These are phyloP conservation scores for Podarcis raffonei DNA, from an alignment of 2,113 vertebrate genomes.

Conservation along the genomic window DNA sequence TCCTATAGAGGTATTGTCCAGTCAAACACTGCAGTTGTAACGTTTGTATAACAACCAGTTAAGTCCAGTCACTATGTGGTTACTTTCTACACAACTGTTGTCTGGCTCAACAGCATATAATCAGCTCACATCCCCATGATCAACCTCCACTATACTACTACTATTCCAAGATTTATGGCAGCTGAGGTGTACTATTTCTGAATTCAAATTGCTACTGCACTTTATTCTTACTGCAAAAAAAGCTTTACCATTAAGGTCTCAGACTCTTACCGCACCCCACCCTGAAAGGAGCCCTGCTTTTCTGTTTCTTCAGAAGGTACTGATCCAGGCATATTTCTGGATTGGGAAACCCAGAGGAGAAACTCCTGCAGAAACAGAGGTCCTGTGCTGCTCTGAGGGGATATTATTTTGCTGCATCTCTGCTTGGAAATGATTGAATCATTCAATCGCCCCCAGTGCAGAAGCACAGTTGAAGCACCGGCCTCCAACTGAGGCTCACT, in stretches of 20 bases:
- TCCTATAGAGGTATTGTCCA: not conserved
- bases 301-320: not conserved
- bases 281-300: not conserved
- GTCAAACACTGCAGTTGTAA: not conserved
- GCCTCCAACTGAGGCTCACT: not conserved
- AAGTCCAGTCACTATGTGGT: not conserved
- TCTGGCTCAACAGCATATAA: not conserved
- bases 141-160: not conserved
- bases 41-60: not conserved
- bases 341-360: not conserved
- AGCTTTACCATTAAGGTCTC: too few species aligned
- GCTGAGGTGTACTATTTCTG: not conserved
- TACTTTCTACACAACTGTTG: not conserved
- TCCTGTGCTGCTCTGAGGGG: too few species aligned
- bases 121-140: not conserved
- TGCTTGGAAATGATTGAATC: not conserved
- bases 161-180: not conserved
- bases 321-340: not conserved
- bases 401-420: not conserved
- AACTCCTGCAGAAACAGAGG: not conserved
- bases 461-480: not conserved
- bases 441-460: not conserved
- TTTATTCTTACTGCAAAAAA: not conserved
- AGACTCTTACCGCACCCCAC: not conserved
- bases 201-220: not conserved